phyloP scores from a whole-genome alignment of 2,113 vertebrate species.

The Malaclemys terrapin region DNA sequence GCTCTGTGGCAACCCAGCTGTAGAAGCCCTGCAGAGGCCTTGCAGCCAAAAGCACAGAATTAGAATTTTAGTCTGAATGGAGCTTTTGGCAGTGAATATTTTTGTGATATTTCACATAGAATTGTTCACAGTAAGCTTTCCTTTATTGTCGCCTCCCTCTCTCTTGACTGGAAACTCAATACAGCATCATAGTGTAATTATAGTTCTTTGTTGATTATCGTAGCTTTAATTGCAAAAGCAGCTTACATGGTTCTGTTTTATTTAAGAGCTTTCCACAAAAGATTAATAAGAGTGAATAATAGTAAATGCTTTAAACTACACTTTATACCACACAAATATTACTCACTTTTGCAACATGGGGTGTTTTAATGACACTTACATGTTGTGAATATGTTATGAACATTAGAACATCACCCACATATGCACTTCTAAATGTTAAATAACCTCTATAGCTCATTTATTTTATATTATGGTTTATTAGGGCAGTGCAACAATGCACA shows the following conservation, averaged over 20 bases:
- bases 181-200: constrained; percentile 9
- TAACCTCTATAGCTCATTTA: background rate
- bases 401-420: background rate
- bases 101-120: background rate
- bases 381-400: constrained; percentile 15
- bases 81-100: background rate
- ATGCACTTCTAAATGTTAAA: constrained; percentile 12
- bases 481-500: background rate
- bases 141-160: background rate
- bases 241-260: constrained; percentile 27
- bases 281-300: constrained; percentile 37
- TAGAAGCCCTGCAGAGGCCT: background rate
- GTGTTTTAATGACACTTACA: constrained; percentile 28
- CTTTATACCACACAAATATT: constrained; percentile 48
- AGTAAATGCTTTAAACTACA: constrained; percentile 26
- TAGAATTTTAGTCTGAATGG: background rate
- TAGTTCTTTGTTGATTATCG: constrained; percentile 24
- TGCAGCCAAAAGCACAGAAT: constrained; percentile 8
- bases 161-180: background rate
- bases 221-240: constrained; percentile 48
- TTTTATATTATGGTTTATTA: constrained; percentile 9
- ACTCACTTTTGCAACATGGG: constrained; percentile 18
- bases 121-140: background rate
- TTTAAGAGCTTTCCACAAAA: constrained; percentile 13
- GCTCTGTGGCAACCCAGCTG: background rate